These are phyloP conservation scores for Mellivora capensis DNA, from an alignment of 2,113 vertebrate genomes.

Conservation along the genomic window DNA sequence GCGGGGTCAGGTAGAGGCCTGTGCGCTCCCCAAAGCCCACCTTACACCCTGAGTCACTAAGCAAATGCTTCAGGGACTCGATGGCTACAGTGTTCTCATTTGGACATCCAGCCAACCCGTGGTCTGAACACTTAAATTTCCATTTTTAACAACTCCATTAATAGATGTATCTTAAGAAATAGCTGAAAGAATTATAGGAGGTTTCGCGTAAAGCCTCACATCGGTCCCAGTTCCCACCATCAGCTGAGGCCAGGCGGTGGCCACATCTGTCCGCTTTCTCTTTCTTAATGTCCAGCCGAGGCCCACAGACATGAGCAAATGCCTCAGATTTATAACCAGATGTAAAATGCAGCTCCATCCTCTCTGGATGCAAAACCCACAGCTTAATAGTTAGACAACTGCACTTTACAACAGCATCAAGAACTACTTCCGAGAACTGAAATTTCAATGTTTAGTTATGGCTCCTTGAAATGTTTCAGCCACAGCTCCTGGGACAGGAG, in stretches of 20 bases:
- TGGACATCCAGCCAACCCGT: slow-evolving; percentile 37
- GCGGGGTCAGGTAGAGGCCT: neutral
- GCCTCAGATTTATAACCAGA: slow-evolving; percentile 58
- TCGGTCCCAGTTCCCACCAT: slow-evolving; percentile 46
- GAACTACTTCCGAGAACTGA: neutral
- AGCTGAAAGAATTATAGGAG: slow-evolving; percentile 59
- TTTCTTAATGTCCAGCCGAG: slow-evolving; percentile 27
- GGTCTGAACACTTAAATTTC: slow-evolving; percentile 63
- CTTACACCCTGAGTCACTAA: neutral
- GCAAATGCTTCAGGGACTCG: neutral
- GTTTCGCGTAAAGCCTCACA: slow-evolving; percentile 33
- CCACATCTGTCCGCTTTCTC: slow-evolving; percentile 17
- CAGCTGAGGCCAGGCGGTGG: neutral
- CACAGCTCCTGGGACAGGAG: neutral
- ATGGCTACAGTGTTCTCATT: slow-evolving; percentile 48
- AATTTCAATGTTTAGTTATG: neutral
- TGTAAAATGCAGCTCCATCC: slow-evolving; percentile 46
- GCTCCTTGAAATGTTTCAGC: neutral
- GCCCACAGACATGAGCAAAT: slow-evolving; percentile 27
- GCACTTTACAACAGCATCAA: neutral
- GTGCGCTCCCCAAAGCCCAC: neutral
- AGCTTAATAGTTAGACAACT: slow-evolving; percentile 20
- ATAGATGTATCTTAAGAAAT: slow-evolving; percentile 63
- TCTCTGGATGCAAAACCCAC: slow-evolving; percentile 54
- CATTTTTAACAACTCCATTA: slow-evolving; percentile 72